Conservation (phyloP, 2,113 vertebrate genomes). For the Tamias sibiricus region DNA sequence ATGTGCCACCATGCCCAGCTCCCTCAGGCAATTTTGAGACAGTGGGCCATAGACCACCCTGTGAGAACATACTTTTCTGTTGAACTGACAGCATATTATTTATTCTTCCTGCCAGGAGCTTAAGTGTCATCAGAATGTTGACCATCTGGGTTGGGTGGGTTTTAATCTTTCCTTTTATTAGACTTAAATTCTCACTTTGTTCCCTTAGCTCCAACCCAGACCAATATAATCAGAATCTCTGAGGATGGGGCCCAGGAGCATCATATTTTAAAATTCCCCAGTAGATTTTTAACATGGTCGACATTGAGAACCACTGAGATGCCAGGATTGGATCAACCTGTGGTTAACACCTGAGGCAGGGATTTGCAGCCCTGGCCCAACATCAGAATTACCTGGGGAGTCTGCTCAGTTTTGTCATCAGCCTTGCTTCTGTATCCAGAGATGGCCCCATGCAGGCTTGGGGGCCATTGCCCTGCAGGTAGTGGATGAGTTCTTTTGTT, state of each 20-base stretch:
- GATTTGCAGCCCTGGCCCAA: neutral
- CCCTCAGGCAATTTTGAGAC: neutral
- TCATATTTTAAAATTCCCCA: neutral
- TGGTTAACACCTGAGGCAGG: neutral
- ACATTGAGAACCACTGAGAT: neutral
- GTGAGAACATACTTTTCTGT: conserved; percentile 14
- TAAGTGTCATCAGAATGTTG: neutral
- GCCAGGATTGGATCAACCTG: neutral
- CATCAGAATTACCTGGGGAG: neutral
- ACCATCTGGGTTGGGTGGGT: conserved; percentile 32
- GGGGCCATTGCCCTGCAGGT: neutral
- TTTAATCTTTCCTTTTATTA: conserved; percentile 31
- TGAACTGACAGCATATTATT: neutral
- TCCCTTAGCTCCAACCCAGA: neutral
- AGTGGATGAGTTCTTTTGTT: neutral
- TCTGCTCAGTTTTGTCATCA: neutral
- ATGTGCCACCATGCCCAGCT: too few relatives aligned
- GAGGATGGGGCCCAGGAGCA: neutral
- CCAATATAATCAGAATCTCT: neutral
- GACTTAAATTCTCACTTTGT: conserved; percentile 23
- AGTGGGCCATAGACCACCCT: conserved; percentile 53
- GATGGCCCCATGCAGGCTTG: neutral
- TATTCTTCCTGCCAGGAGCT: conserved; percentile 18
- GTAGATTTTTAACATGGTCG: neutral
- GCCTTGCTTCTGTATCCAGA: neutral